These are phyloP conservation scores for Seira sanloemensis DNA, from an alignment of 2,888 invertebrate genomes.

Conservation along the genomic window DNA sequence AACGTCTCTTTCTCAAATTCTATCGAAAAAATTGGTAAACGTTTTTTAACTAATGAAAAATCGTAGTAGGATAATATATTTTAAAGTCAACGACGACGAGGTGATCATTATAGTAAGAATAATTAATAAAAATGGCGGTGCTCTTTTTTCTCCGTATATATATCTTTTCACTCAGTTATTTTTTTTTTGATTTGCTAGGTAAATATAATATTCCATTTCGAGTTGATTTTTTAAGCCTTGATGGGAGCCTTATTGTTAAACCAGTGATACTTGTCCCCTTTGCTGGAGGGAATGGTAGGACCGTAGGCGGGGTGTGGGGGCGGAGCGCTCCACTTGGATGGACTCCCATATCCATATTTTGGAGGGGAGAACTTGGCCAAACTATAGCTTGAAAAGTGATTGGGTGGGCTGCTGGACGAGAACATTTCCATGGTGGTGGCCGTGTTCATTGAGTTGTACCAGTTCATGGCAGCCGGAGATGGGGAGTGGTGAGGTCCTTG, in stretches of 20 bases:
- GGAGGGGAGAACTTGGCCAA: constrained; percentile 71
- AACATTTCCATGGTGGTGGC: constrained; percentile 66
- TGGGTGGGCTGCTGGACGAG: constrained; percentile 70
- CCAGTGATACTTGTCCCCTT: constrained; percentile 72
- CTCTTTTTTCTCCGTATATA: neutral
- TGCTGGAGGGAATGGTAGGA: constrained; percentile 64
- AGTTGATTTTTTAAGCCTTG: constrained; percentile 68
- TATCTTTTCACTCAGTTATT: no score
- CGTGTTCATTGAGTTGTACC: constrained; percentile 69
- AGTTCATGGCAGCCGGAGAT: constrained; percentile 71
- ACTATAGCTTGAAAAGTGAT: constrained; percentile 67
- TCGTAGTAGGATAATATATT: no score
- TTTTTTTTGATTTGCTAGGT: no score
- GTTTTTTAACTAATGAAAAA: no score
- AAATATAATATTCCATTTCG: no score
- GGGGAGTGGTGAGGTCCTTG: constrained; percentile 68
- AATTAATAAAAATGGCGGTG: constrained; percentile 21
- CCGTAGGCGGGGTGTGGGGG: constrained; percentile 64
- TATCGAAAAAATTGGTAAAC: no score
- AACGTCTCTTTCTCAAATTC: no score
- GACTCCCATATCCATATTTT: constrained; percentile 68
- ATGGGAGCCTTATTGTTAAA: constrained; percentile 72
- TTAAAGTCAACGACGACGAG: no score
- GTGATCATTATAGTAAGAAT: no score
- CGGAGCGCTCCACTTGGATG: constrained; percentile 69